Evolutionary conservation across 92 coral and sea anemone species (phyloP).

Genomic region (Phymanthus crucifer): DNA sequence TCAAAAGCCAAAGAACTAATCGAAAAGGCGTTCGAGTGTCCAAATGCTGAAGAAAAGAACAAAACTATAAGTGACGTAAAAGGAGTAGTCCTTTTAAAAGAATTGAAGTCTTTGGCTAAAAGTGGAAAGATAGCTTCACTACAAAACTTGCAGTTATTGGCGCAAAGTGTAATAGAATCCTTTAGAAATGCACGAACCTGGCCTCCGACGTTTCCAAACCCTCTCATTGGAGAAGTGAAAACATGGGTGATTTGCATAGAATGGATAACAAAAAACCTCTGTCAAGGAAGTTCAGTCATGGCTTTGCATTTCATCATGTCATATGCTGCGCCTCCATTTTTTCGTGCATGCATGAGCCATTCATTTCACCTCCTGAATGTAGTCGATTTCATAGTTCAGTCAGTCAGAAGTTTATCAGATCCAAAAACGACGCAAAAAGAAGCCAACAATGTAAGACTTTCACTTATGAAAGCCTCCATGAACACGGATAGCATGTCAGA

Average conservation of each 20-base stretch:
- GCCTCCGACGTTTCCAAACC: constrained; percentile 75
- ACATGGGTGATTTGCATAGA: constrained; percentile 79
- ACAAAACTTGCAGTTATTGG: too few species aligned
- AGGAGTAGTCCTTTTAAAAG: constrained; percentile 60
- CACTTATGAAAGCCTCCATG: constrained; percentile 54
- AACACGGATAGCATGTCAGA: neutral
- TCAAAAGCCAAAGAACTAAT: constrained; percentile 63
- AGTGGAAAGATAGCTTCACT: constrained; percentile 30
- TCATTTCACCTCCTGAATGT: constrained; percentile 71
- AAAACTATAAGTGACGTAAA: constrained; percentile 60
- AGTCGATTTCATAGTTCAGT: constrained; percentile 63
- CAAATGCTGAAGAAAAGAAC: constrained; percentile 29
- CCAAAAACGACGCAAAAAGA: constrained; percentile 66
- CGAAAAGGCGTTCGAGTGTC: constrained; percentile 51
- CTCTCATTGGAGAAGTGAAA: constrained; percentile 82
- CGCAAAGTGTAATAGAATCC: constrained; percentile 1
- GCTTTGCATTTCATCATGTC: constrained; percentile 57
- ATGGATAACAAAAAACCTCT: constrained; percentile 66
- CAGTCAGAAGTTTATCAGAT: constrained; percentile 51
- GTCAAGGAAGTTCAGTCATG: constrained; percentile 51
- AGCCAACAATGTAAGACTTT: constrained; percentile 53
- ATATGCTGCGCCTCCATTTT: constrained; percentile 62
- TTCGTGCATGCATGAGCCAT: constrained; percentile 70
- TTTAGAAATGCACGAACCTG: constrained; percentile 61
- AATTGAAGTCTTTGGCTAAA: constrained; percentile 35